Conservation (phyloP, 2,797 vertebrate species). For the Lagocephalus sceleratus region DNA sequence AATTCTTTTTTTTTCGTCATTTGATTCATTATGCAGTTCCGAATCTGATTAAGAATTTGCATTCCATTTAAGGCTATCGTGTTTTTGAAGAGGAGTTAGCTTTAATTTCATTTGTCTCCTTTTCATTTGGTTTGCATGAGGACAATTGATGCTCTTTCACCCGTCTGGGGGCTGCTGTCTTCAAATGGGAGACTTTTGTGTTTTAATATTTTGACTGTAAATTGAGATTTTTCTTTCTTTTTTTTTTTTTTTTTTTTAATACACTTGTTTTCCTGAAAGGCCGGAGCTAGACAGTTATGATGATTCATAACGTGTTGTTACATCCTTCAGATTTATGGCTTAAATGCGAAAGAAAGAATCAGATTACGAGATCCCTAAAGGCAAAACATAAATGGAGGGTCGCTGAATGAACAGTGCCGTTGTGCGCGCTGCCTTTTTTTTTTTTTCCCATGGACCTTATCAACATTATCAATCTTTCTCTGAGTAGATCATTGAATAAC, state of each 20-base stretch:
- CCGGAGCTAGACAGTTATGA: no score
- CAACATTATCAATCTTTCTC: conserved; percentile 15
- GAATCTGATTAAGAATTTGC: conserved; percentile 1
- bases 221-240: no score
- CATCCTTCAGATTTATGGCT: no score
- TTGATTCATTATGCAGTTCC: background rate
- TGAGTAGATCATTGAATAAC: conserved; percentile 19
- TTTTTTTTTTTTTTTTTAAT: no score
- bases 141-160: background rate
- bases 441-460: conserved; percentile 10
- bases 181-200: background rate
- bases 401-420: conserved; percentile 5
- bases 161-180: no score
- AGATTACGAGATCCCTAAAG: background rate
- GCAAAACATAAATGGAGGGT: conserved; percentile 9
- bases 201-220: background rate
- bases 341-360: background rate
- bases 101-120: background rate
- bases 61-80: background rate
- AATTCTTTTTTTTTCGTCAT: no score
- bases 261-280: no score
- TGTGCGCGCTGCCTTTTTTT: conserved; percentile 2
- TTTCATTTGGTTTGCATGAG: background rate
- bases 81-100: background rate
- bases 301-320: no score